Conservation (phyloP, 2,888 invertebrate genomes). For the Empis livida region DNA sequence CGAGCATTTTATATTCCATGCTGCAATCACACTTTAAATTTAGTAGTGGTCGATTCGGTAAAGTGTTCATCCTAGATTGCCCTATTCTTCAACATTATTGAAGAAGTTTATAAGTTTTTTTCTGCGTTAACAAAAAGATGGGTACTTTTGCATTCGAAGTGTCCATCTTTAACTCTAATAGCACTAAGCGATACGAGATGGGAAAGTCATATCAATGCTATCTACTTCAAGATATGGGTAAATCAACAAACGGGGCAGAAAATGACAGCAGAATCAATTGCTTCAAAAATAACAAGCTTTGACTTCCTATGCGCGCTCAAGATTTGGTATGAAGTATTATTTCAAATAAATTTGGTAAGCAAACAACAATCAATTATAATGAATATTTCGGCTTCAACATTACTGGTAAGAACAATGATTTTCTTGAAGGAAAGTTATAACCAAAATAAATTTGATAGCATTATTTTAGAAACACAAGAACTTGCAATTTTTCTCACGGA, state of each 20-base stretch:
- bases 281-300: no score
- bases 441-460: not conserved
- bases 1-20: constrained; percentile 19
- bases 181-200: constrained; percentile 4
- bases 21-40: not conserved
- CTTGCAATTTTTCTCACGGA: no score
- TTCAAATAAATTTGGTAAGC: not conserved
- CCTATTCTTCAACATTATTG: constrained; percentile 15
- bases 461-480: not conserved
- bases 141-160: constrained; percentile 3
- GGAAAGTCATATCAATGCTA: constrained; percentile 5
- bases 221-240: constrained; percentile 1
- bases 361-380: not conserved
- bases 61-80: constrained; percentile 12
- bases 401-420: not conserved
- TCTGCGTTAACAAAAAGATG: constrained; percentile 15
- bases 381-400: not conserved
- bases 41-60: constrained; percentile 19
- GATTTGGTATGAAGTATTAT: not conserved
- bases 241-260: not conserved
- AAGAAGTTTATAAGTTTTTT: constrained; percentile 18
- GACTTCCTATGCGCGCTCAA: not conserved
- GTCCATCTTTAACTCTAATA: constrained; percentile 1
- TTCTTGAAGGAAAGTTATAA: not conserved
- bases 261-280: not conserved